A percentile compares a stretch with the other conserved stretches of the same genome.
These are phyloP conservation scores for Eremobia ochroleuca DNA, from an alignment of 2,888 invertebrate genomes.

Conservation along the genomic window DNA sequence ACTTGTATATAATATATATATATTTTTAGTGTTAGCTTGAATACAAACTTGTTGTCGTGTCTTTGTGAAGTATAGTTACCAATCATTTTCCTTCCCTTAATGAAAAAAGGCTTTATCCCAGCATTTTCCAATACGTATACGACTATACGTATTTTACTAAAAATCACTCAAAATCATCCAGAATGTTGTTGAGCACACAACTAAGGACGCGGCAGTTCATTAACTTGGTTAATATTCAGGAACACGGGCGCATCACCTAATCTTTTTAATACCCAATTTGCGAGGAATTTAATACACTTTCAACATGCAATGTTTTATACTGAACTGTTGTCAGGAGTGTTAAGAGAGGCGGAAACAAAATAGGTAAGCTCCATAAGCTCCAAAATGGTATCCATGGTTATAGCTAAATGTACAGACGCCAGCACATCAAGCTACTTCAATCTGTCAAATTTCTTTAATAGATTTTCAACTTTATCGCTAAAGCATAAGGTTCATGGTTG, in stretches of 20 bases:
- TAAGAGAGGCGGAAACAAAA: neutral
- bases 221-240: slow-evolving; percentile 57
- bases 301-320: slow-evolving; percentile 28
- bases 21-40: too few relatives aligned
- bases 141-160: too few relatives aligned
- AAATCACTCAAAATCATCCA: neutral
- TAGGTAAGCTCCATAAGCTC: neutral
- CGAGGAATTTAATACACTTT: slow-evolving; percentile 52
- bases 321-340: slow-evolving; percentile 12
- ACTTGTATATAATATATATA: too few relatives aligned
- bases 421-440: too few relatives aligned
- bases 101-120: neutral
- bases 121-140: neutral
- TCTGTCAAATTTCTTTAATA: too few relatives aligned
- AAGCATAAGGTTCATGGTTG: too few relatives aligned
- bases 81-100: neutral
- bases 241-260: slow-evolving; percentile 54
- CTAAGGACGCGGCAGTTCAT: slow-evolving; percentile 41
- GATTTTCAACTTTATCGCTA: too few relatives aligned
- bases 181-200: slow-evolving; percentile 3
- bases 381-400: neutral
- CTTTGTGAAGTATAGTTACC: too few relatives aligned
- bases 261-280: slow-evolving; percentile 60
- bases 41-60: too few relatives aligned
- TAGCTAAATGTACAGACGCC: too few relatives aligned